phyloP scores from a whole-genome alignment of 2,113 vertebrate genomes.

The Argyrosomus japonicus region DNA sequence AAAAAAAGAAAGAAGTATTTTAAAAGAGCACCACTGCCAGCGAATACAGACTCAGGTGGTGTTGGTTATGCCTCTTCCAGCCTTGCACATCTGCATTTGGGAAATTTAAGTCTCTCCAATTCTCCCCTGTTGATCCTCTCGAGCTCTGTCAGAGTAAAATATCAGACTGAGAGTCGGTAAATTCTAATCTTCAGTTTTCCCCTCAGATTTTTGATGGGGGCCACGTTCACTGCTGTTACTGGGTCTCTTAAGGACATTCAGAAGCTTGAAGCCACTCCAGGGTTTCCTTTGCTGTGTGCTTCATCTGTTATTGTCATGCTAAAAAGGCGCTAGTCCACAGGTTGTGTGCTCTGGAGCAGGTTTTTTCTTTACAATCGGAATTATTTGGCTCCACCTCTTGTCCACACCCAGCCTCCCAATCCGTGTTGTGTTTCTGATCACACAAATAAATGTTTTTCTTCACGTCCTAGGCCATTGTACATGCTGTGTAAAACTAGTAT shows the following conservation, averaged over 20 bases:
- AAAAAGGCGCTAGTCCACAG: slow-evolving; percentile 18
- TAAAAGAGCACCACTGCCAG: background rate
- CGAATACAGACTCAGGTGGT: background rate
- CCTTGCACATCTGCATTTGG: slow-evolving; percentile 1
- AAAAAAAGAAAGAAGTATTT: background rate
- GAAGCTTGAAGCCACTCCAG: background rate
- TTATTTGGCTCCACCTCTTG: slow-evolving; percentile 1
- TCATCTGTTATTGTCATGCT: slow-evolving; percentile 5
- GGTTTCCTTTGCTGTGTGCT: background rate
- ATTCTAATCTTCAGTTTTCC: slow-evolving; percentile 1
- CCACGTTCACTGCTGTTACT: background rate
- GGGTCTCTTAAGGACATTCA: background rate
- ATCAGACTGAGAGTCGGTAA: background rate
- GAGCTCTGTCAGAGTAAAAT: background rate
- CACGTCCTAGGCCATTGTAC: background rate
- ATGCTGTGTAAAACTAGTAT: background rate
- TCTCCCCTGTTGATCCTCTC: background rate
- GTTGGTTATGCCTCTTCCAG: background rate
- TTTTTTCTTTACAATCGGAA: background rate
- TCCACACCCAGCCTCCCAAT: background rate
- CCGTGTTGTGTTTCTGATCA: background rate
- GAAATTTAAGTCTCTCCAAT: background rate
- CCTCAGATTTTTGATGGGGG: background rate
- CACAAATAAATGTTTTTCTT: background rate
- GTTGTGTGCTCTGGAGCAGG: background rate